A percentile compares a stretch with the other conserved stretches of the same genome.
Conservation (phyloP, 2,888 invertebrate genomes). For the Gastracanthus pulcherrimus region DNA sequence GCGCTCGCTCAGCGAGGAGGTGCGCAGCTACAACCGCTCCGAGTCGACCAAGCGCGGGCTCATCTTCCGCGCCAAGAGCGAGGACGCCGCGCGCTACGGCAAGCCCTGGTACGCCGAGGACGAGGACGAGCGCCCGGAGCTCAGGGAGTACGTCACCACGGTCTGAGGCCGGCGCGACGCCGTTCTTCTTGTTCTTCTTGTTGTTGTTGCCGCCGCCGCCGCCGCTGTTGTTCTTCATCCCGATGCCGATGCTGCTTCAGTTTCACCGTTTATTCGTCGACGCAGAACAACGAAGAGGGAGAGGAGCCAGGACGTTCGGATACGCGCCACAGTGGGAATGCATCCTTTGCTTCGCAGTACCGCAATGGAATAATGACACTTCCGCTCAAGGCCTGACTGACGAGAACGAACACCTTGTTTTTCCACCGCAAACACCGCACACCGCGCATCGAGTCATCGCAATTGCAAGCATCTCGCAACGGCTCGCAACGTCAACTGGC, state of each 20-base stretch:
- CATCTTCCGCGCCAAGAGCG: conserved; percentile 72
- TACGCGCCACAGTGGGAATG: no score
- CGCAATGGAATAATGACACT: no score
- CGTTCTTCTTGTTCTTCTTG: background rate
- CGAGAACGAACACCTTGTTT: no score
- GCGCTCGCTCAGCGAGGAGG: conserved; percentile 75
- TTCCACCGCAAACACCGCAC: no score
- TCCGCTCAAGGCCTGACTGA: no score
- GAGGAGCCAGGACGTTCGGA: background rate
- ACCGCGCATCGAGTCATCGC: no score
- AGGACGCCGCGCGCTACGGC: conserved; percentile 71
- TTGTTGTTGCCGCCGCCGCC: background rate
- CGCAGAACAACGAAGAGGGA: conserved; percentile 44
- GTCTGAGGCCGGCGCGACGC: conserved; percentile 64
- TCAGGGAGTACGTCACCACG: conserved; percentile 75
- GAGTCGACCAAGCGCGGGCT: conserved; percentile 65
- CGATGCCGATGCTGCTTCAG: background rate
- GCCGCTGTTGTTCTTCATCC: background rate
- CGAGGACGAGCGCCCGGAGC: conserved; percentile 61
- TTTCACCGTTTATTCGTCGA: conserved; percentile 36
- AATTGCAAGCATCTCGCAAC: no score
- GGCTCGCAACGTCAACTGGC: no score
- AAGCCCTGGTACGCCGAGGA: conserved; percentile 58
- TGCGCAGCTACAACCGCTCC: conserved; percentile 64
- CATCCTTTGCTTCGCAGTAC: no score